phyloP scores from a whole-genome alignment of 53 echinoderm and acorn worm species.

The Echinometra lucunter region DNA sequence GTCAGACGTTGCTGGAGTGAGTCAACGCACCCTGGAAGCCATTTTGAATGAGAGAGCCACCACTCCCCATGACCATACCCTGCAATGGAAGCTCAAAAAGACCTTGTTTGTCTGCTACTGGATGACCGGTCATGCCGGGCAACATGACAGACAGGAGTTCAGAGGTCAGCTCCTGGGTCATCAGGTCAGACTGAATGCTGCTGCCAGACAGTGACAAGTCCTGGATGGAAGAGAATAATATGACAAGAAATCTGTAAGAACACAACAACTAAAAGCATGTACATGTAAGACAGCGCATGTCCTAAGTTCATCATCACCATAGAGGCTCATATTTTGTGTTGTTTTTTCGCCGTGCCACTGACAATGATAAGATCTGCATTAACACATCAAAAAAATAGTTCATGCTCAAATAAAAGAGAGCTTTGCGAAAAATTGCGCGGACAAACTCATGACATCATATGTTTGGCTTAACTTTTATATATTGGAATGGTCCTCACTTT shows the following conservation, averaged over 20 bases:
- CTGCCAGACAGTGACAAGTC: neutral
- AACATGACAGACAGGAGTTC: slow-evolving; percentile 40
- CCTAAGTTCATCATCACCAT: too few species aligned
- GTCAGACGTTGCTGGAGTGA: neutral
- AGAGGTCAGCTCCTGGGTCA: slow-evolving; percentile 14
- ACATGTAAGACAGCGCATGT: neutral
- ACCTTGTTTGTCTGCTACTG: slow-evolving; percentile 10
- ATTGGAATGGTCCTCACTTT: too few species aligned
- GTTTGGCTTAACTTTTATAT: too few species aligned
- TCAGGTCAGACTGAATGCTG: neutral
- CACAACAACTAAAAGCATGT: neutral
- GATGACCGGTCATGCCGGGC: neutral
- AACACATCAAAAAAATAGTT: too few species aligned
- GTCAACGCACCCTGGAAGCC: slow-evolving; percentile 22
- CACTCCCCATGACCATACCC: slow-evolving; percentile 12
- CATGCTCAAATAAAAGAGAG: too few species aligned
- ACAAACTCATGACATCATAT: too few species aligned
- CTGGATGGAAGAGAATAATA: neutral
- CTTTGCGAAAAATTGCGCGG: too few species aligned
- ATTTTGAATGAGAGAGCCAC: neutral
- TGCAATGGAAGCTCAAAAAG: slow-evolving; percentile 36
- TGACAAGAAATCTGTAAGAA: neutral
- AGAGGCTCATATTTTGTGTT: too few species aligned
- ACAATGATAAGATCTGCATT: too few species aligned
- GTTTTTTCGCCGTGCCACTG: too few species aligned